Base-by-base conservation (phyloP, 2,888 invertebrate genomes). In the Tenthredo notha region DNA sequence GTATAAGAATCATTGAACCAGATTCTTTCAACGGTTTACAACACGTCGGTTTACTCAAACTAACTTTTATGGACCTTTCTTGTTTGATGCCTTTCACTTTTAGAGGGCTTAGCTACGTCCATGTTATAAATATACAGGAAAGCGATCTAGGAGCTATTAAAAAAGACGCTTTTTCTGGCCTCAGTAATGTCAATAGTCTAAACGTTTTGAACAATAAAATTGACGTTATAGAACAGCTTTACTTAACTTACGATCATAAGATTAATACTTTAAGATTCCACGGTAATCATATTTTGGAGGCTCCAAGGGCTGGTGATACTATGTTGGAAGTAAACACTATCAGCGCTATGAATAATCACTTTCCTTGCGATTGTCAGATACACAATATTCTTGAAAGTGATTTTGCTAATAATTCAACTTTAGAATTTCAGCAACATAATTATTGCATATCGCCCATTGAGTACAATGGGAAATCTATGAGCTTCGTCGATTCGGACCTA, bases 401-500 rank as follows among this genome's bases (percentile, higher is more conserved):
- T 58, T 94, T 98, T 87, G 96, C 96, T 33, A 95, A 97, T 91
- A 95, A 95, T 40, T 95, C 96, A 86, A 93, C 95, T 88, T 87
- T 86, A 33, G 90, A 91, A 29, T 93, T 93, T 78, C 94, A 95
- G 72, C 94, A 94, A 80, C 96, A 96, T 89, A 98, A 98, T 93
- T 97, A 95, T 93, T 98, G 98, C 94, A 97, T 98, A 91, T 97
- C 97, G 25, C 98, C 98, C 85, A 94, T 97, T 89, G 97, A 97
- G 92, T 96, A 97, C 87, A 97, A 98, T 88, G 97, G 97, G 0
- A 95, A 96, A 87, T 95, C 96, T 70, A 95, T 98, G 95, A 96
- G 95, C 86, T 95, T 95, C 82, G 94, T 96, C 86, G 96, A 96
- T 90, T 94, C 96, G 86, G 96, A 96, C 86, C 93, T 95, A 12